Evolutionary conservation across 2,113 vertebrate species (phyloP).

Genomic region (Marcusenius ussheri): DNA sequence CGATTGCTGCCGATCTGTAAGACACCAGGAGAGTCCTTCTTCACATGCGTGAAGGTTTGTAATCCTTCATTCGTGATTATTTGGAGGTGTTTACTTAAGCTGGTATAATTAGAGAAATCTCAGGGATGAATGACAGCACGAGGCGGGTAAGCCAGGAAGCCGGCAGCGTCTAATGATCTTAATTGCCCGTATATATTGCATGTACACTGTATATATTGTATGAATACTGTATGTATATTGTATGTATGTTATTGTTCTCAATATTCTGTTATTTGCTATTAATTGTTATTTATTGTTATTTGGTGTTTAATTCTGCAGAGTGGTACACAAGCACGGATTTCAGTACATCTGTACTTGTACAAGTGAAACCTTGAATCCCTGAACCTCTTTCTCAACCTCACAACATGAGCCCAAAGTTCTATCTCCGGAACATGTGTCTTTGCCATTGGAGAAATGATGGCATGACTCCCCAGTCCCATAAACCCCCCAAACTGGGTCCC

Average conservation of each 20-base stretch:
- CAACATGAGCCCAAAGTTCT: neutral
- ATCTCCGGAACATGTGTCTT: neutral
- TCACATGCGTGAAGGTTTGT: neutral
- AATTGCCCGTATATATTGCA: neutral
- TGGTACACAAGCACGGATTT: neutral
- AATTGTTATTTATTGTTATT: neutral
- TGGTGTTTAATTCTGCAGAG: neutral
- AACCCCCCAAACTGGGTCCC: neutral
- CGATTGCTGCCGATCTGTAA: neutral
- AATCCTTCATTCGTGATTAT: neutral
- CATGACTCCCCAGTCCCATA: neutral
- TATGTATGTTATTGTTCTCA: neutral
- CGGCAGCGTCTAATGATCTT: neutral
- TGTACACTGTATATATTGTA: no score
- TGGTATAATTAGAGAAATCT: constrained; percentile 7
- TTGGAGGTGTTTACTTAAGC: neutral
- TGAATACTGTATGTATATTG: neutral
- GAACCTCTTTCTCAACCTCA: neutral
- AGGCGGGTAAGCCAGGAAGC: neutral
- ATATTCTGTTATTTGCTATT: neutral
- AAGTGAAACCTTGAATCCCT: neutral
- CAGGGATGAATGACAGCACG: neutral
- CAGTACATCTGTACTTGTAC: neutral
- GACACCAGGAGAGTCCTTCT: neutral
- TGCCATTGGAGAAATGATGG: neutral